phyloP scores from a whole-genome alignment of 2,797 vertebrate genomes.

The Paedocypris micromegethes region DNA sequence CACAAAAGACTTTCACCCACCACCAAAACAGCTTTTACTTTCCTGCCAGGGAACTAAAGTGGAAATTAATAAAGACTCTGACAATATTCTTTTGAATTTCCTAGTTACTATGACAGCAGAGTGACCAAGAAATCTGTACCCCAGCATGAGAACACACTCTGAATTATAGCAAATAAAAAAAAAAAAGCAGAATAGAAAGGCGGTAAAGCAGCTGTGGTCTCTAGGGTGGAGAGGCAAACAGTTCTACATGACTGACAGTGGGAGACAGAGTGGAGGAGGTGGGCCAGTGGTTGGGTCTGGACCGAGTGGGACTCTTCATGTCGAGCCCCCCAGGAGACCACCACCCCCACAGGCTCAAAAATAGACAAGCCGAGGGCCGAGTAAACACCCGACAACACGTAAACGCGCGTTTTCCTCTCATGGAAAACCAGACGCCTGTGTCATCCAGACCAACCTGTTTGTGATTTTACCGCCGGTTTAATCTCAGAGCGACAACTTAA shows the following conservation, averaged over 20 bases:
- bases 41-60: conserved; percentile 4
- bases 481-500: conserved; percentile 37
- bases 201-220: conserved; percentile 6
- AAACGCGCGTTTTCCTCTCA: conserved; percentile 36
- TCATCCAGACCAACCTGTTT: conserved; percentile 48
- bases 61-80: neutral
- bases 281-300: conserved; percentile 31
- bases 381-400: conserved; percentile 33
- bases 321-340: conserved; percentile 33
- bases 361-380: conserved; percentile 39
- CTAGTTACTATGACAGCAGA: conserved; percentile 32
- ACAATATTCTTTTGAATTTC: conserved; percentile 20
- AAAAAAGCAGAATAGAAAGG: conserved; percentile 2
- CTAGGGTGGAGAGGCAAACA: conserved; percentile 13
- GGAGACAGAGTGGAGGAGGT: conserved; percentile 10
- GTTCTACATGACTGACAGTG: conserved; percentile 39
- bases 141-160: conserved; percentile 5
- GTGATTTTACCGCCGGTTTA: conserved; percentile 36
- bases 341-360: conserved; percentile 38
- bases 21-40: neutral
- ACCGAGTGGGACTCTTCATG: conserved; percentile 18
- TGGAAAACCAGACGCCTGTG: conserved; percentile 35
- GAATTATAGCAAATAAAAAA: conserved; percentile 13
- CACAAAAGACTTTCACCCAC: conserved; percentile 11
- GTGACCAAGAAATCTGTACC: conserved; percentile 22